These are phyloP conservation scores for Nymphalis urticae DNA, from an alignment of 2,888 invertebrate species.

Conservation along the genomic window DNA sequence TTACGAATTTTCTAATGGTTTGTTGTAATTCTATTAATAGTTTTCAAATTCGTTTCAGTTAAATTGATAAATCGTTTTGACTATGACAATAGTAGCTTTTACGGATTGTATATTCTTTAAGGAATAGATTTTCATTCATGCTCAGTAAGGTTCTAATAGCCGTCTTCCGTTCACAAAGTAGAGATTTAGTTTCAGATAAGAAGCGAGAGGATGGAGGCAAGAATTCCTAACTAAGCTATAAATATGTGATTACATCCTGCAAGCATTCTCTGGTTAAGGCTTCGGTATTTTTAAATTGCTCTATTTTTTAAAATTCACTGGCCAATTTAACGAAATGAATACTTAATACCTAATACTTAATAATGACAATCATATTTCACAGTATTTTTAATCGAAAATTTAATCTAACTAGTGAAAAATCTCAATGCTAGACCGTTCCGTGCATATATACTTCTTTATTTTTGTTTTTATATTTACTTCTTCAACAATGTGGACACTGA, in stretches of 20 bases:
- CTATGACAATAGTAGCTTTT: not conserved
- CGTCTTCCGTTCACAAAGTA: constrained; percentile 38
- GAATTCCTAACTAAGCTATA: constrained; percentile 39
- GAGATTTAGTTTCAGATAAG: constrained; percentile 44
- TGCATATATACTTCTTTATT: too few species aligned
- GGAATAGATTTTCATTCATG: constrained; percentile 41
- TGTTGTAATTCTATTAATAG: not conserved
- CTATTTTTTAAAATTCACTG: constrained; percentile 21
- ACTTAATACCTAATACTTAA: constrained; percentile 1
- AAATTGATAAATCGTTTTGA: not conserved
- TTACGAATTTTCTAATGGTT: too few species aligned
- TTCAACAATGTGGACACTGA: too few species aligned
- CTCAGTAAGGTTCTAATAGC: constrained; percentile 41
- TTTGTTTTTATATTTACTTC: too few species aligned
- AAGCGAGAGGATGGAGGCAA: constrained; percentile 37
- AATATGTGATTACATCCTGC: constrained; percentile 41
- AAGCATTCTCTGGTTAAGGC: constrained; percentile 33
- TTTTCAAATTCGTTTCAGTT: not conserved
- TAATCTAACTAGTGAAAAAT: too few species aligned
- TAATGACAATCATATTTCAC: not conserved
- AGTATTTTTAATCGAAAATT: not conserved
- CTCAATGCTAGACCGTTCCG: too few species aligned
- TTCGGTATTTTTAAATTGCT: constrained; percentile 28
- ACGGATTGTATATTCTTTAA: constrained; percentile 9
- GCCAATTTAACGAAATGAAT: constrained; percentile 9